A percentile compares a stretch with the other conserved stretches of the same genome.
Evolutionary conservation across 2,888 invertebrate species (phyloP).

Genomic region (Hymenopus coronatus): DNA sequence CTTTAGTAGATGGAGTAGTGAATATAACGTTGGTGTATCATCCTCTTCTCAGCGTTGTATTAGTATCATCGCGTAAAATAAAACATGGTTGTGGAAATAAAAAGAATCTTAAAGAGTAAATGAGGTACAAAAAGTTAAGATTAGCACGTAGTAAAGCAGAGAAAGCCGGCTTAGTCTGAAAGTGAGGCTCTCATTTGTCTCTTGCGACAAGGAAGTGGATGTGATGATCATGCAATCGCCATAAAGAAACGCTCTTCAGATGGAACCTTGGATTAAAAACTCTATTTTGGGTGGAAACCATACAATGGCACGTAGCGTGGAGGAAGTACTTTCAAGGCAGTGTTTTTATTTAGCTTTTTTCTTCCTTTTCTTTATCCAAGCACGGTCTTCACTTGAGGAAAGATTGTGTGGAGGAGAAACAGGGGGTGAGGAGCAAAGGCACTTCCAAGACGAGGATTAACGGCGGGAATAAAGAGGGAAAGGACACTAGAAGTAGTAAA

Average conservation of each 20-base stretch:
- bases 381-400: background rate
- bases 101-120: background rate
- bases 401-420: background rate
- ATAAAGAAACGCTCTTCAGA: background rate
- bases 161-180: background rate
- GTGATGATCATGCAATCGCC: background rate
- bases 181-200: background rate
- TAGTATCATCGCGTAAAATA: background rate
- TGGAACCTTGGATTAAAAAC: background rate
- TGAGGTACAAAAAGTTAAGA: background rate
- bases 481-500: background rate
- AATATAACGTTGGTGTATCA: no score
- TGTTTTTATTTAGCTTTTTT: background rate
- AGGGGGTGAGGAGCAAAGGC: background rate
- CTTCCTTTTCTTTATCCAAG: background rate
- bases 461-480: background rate
- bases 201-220: background rate
- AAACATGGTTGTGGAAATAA: background rate
- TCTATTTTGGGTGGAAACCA: conserved; percentile 11
- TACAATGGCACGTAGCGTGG: background rate
- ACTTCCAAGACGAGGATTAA: background rate
- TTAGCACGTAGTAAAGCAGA: background rate
- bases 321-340: background rate
- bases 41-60: no score
- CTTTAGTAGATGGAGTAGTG: no score